Percentiles rank a stretch among this genome's conserved stretches.
phyloP scores from a whole-genome alignment of 1,140 invertebrate genomes.

The Papilio polytes region DNA sequence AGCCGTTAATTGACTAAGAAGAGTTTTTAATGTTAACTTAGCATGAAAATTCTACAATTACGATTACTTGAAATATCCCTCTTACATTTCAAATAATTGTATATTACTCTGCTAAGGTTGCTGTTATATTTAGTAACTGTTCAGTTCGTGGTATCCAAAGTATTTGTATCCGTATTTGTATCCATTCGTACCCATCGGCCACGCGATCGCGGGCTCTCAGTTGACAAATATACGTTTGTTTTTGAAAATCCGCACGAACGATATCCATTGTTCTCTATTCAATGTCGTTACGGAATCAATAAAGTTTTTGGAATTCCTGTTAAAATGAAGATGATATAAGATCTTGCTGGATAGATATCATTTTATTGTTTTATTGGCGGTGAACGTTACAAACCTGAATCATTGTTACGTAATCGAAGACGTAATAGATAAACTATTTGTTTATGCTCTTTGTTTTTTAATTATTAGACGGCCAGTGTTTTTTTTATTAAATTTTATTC shows the following conservation, averaged over 20 bases:
- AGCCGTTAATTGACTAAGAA: too few species aligned
- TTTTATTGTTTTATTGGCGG: background rate
- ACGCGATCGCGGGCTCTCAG: conserved; percentile 18
- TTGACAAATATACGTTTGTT: conserved; percentile 19
- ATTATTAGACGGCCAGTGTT: too few species aligned
- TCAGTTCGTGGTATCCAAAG: background rate
- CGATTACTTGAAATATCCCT: too few species aligned
- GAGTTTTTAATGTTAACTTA: too few species aligned
- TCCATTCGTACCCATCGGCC: conserved; percentile 9
- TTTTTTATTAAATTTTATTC: too few species aligned
- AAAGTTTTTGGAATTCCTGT: conserved; percentile 25
- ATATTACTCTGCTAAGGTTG: background rate
- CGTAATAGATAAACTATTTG: background rate
- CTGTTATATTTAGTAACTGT: background rate
- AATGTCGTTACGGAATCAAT: conserved; percentile 27
- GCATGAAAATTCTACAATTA: too few species aligned
- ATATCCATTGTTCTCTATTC: conserved; percentile 9
- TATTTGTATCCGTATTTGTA: conserved; percentile 24
- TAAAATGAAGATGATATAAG: conserved; percentile 2
- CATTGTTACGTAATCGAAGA: background rate
- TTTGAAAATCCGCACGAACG: conserved; percentile 6
- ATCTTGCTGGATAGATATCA: background rate
- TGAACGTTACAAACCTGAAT: background rate
- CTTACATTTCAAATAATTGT: too few species aligned
- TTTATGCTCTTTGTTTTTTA: background rate